phyloP scores from a whole-genome alignment of 2,113 vertebrate genomes.

The Panurus biarmicus region DNA sequence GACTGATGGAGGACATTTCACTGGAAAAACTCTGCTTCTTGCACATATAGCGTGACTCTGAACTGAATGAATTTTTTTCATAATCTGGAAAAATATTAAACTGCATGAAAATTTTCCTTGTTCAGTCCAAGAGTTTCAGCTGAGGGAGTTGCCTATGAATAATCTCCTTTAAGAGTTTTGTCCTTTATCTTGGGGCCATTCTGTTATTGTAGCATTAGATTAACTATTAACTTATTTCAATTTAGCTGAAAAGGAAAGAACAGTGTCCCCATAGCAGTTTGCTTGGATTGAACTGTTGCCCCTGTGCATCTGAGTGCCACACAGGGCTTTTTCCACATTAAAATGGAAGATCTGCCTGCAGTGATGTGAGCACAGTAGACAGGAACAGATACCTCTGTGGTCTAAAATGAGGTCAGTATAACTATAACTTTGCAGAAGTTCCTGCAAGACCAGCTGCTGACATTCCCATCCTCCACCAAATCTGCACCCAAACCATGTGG shows the following conservation, averaged over 20 bases:
- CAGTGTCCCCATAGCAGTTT: background rate
- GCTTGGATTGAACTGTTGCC: background rate
- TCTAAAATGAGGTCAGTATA: background rate
- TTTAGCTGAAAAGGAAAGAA: background rate
- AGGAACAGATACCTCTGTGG: background rate
- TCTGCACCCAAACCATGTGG: rapidly evolving
- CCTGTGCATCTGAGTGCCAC: background rate
- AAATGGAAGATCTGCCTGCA: background rate
- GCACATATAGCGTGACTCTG: background rate
- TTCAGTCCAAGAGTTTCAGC: background rate
- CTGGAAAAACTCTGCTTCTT: background rate
- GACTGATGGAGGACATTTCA: background rate
- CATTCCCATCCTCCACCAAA: background rate
- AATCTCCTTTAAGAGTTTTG: background rate
- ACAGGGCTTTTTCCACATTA: background rate
- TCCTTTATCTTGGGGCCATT: background rate
- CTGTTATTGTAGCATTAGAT: background rate
- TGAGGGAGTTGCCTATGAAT: background rate
- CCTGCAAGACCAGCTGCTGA: background rate
- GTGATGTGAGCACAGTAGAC: background rate
- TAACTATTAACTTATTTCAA: background rate
- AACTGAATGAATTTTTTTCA: background rate
- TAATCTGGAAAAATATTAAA: background rate
- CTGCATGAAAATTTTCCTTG: background rate
- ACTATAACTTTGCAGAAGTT: background rate